Percentiles rank a stretch among this genome's conserved stretches.
phyloP scores from a whole-genome alignment of 92 coral and sea anemone species.

The Paramuricea clavata region DNA sequence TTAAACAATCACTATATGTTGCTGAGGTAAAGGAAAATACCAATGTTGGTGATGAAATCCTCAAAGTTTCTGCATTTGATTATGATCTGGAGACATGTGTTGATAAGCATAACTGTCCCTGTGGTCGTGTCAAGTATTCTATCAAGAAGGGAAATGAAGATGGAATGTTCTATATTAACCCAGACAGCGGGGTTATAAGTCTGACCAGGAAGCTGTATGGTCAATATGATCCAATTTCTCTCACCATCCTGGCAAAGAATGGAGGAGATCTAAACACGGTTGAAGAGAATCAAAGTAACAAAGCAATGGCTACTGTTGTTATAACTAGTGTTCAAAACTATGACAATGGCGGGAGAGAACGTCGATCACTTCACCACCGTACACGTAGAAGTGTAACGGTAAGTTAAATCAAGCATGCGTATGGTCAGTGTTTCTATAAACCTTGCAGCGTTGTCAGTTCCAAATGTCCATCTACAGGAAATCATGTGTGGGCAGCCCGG shows the following conservation, averaged over 20 bases:
- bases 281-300: neutral
- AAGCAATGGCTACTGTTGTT: neutral
- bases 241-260: constrained; percentile 14
- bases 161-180: constrained; percentile 54
- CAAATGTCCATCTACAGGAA: no score
- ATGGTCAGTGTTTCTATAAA: no score
- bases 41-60: constrained; percentile 59
- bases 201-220: neutral
- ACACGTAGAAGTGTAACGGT: constrained; percentile 34
- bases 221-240: neutral
- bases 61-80: constrained; percentile 67
- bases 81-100: constrained; percentile 58
- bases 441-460: no score
- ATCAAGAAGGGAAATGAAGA: constrained; percentile 69
- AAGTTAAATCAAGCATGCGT: no score
- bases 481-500: no score
- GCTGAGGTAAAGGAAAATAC: constrained; percentile 59
- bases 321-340: neutral
- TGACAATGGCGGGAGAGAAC: constrained; percentile 1
- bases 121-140: constrained; percentile 65
- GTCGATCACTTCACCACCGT: constrained; percentile 49
- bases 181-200: neutral
- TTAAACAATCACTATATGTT: constrained; percentile 55
- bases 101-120: constrained; percentile 53
- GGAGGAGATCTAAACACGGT: neutral